Conservation (phyloP, 92 coral and sea anemone species). For the Isaurus tuberculatus region DNA sequence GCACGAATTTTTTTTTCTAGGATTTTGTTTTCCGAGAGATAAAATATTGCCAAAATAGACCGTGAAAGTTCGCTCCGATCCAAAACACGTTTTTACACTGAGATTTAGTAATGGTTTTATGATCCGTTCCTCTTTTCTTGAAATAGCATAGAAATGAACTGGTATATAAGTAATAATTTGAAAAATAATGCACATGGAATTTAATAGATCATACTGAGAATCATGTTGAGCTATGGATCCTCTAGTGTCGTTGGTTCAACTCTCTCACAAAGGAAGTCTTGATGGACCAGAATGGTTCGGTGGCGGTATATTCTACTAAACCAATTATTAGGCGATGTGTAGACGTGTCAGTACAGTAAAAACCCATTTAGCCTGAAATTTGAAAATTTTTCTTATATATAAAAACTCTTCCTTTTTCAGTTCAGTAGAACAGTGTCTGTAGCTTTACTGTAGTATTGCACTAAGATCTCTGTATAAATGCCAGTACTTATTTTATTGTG, state of each 20-base stretch:
- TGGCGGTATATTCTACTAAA: conserved; percentile 25
- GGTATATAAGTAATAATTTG: conserved; percentile 17
- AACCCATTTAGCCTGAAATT: not conserved
- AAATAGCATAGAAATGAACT: conserved; percentile 16
- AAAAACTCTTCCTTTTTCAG: conserved; percentile 8
- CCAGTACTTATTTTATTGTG: conserved; percentile 23
- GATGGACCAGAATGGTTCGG: conserved; percentile 30
- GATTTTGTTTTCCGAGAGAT: conserved; percentile 23
- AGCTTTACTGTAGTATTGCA: conserved; percentile 6
- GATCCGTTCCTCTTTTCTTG: conserved; percentile 15
- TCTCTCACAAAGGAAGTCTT: conserved; percentile 22
- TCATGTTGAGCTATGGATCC: conserved; percentile 29
- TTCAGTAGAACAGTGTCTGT: conserved; percentile 4
- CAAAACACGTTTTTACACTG: conserved; percentile 25
- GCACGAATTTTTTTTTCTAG: conserved; percentile 25
- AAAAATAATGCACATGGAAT: conserved; percentile 25
- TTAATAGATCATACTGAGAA: conserved; percentile 26
- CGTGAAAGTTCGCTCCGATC: conserved; percentile 28
- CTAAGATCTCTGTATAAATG: no score
- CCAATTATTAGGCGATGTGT: conserved; percentile 28
- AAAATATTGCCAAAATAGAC: conserved; percentile 26
- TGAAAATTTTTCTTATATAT: not conserved
- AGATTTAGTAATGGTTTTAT: conserved; percentile 18
- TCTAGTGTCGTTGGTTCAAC: conserved; percentile 26
- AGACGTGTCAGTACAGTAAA: not conserved